Conservation (phyloP, 1,140 invertebrate species). For the Drosophila punjabiensis region DNA sequence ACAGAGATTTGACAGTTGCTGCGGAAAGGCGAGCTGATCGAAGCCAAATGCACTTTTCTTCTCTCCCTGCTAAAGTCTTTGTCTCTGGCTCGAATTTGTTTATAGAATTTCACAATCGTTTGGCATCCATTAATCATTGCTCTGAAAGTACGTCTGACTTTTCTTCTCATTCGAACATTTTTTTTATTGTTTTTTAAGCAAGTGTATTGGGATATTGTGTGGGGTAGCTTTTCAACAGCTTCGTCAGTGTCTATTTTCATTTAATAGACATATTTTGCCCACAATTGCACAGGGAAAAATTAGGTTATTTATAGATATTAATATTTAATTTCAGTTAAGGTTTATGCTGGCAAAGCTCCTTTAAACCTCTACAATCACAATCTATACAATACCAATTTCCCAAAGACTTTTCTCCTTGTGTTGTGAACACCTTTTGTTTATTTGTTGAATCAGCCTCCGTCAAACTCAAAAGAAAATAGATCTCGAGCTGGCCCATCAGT, state of each 20-base stretch:
- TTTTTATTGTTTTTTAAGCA: constrained; percentile 76
- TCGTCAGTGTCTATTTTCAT: constrained; percentile 76
- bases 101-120: constrained; percentile 74
- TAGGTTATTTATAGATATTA: not conserved
- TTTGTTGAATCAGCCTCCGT: constrained; percentile 79
- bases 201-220: constrained; percentile 9
- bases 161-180: constrained; percentile 1
- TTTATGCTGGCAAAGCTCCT: no score
- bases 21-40: constrained; percentile 61
- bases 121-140: constrained; percentile 77
- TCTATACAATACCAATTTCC: not conserved
- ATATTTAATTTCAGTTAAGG: not conserved
- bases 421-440: constrained; percentile 65
- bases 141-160: constrained; percentile 24
- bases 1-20: constrained; percentile 72
- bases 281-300: constrained; percentile 32
- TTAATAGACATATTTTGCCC: constrained; percentile 72
- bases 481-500: constrained; percentile 47
- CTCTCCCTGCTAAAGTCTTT: constrained; percentile 19
- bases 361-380: no score
- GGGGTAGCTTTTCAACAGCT: constrained; percentile 34
- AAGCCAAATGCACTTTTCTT: constrained; percentile 73
- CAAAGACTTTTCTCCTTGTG: constrained; percentile 20
- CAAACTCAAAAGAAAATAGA: constrained; percentile 60
- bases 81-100: constrained; percentile 61